Evolutionary conservation across 2,797 vertebrate species (phyloP).

Genomic region (Darevskia mixta): DNA sequence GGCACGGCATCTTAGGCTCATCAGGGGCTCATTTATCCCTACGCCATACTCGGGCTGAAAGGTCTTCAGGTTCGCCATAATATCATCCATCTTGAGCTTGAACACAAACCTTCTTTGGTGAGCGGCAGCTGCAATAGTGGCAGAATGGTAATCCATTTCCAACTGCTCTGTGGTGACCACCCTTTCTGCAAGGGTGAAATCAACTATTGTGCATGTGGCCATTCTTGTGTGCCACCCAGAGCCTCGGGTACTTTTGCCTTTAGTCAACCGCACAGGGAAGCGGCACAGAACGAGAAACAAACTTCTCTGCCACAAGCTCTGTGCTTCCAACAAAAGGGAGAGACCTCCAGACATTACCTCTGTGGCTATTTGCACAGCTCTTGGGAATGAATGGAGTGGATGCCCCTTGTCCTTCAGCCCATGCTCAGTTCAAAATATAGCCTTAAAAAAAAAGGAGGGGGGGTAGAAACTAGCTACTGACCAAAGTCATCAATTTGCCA

Average conservation of each 20-base stretch:
- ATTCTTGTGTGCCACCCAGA: neutral
- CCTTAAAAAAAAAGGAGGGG: neutral
- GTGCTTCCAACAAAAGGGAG: no score
- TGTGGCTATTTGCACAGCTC: neutral
- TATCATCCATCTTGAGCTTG: constrained; percentile 62
- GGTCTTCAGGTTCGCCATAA: constrained; percentile 65
- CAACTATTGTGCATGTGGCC: neutral
- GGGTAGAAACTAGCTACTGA: neutral
- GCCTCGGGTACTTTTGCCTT: neutral
- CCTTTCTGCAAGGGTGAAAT: neutral
- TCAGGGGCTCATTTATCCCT: constrained; percentile 66
- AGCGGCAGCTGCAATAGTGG: constrained; percentile 42
- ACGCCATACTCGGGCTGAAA: constrained; percentile 76
- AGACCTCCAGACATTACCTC: neutral
- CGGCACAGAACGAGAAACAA: neutral
- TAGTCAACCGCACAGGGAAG: neutral
- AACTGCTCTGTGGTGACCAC: neutral
- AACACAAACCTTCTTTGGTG: neutral
- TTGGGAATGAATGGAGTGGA: neutral
- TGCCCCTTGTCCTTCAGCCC: neutral
- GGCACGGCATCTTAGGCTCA: constrained; percentile 69
- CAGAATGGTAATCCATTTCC: neutral
- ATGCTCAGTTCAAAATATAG: neutral
- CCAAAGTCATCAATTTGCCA: neutral
- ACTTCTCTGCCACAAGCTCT: neutral